Evolutionary conservation across 2,113 vertebrate genomes (phyloP).

Genomic region (Stomatorhinus ivindoensis): DNA sequence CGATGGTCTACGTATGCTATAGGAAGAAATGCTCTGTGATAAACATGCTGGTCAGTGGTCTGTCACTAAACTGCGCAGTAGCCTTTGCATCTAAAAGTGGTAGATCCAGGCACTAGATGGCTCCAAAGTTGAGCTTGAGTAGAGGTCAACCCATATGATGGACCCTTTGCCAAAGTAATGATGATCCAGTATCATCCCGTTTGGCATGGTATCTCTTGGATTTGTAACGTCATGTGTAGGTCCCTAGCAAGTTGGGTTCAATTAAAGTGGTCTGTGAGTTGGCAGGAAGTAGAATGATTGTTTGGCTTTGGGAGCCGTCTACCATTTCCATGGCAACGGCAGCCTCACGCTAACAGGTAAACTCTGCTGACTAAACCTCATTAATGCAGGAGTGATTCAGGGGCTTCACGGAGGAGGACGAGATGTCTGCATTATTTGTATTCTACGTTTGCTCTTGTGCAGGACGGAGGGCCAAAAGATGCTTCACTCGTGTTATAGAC

Average conservation of each 20-base stretch:
- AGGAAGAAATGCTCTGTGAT: neutral
- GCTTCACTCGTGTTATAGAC: neutral
- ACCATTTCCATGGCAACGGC: neutral
- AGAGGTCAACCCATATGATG: neutral
- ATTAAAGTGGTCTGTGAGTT: neutral
- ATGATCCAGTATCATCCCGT: neutral
- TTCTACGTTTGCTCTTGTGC: neutral
- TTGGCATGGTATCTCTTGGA: neutral
- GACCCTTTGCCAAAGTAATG: neutral
- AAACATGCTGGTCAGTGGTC: neutral
- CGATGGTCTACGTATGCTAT: neutral
- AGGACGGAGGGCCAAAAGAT: neutral
- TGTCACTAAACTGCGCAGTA: neutral
- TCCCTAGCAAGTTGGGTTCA: neutral
- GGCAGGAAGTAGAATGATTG: neutral
- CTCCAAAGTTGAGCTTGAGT: neutral
- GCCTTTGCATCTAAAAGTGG: neutral
- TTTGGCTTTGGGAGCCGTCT: neutral
- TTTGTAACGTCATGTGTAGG: neutral
- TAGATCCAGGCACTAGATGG: neutral
- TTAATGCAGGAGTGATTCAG: neutral
- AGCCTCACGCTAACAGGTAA: neutral
- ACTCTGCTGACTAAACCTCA: neutral
- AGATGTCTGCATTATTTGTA: neutral
- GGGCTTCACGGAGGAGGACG: neutral